Evolutionary conservation across 2,797 vertebrate genomes (phyloP).

Genomic region (Siniperca obscura): DNA sequence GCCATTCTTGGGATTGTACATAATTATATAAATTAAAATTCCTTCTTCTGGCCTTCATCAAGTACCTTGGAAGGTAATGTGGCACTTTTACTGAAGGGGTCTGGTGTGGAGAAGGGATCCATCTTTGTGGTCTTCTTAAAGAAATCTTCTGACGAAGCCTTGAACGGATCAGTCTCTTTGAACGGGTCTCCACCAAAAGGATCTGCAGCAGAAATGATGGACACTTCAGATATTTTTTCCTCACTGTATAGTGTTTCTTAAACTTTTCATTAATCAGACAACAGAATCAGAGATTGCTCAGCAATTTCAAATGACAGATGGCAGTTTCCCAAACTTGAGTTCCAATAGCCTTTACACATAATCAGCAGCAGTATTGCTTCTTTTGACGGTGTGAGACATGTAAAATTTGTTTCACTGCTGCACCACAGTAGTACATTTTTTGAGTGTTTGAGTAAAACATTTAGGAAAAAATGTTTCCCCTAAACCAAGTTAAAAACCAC

Average conservation of each 20-base stretch:
- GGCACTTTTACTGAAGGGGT: constrained; percentile 92
- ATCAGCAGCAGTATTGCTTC: background rate
- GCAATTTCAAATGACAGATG: background rate
- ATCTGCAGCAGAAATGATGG: constrained; percentile 73
- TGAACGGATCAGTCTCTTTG: constrained; percentile 87
- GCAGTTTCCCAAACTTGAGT: background rate
- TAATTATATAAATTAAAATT: background rate
- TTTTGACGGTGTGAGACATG: background rate
- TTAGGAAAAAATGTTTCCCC: background rate
- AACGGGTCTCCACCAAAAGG: constrained; percentile 91
- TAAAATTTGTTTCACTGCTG: background rate
- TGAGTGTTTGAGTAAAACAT: background rate
- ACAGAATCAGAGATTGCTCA: background rate
- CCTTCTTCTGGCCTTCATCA: background rate
- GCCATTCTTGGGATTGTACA: background rate
- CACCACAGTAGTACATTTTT: background rate
- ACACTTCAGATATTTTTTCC: background rate
- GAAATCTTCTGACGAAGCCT: constrained; percentile 90
- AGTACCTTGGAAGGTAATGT: constrained; percentile 91
- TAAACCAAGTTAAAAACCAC: too few species aligned
- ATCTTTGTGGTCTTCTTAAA: constrained; percentile 93
- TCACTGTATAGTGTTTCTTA: background rate
- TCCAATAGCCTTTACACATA: background rate
- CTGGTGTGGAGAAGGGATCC: constrained; percentile 91
- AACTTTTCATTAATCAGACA: constrained; percentile 2